A percentile compares a stretch with the other conserved stretches of the same genome.
These are phyloP conservation scores for Lagria hirta DNA, from an alignment of 2,888 invertebrate genomes.

Conservation along the genomic window DNA sequence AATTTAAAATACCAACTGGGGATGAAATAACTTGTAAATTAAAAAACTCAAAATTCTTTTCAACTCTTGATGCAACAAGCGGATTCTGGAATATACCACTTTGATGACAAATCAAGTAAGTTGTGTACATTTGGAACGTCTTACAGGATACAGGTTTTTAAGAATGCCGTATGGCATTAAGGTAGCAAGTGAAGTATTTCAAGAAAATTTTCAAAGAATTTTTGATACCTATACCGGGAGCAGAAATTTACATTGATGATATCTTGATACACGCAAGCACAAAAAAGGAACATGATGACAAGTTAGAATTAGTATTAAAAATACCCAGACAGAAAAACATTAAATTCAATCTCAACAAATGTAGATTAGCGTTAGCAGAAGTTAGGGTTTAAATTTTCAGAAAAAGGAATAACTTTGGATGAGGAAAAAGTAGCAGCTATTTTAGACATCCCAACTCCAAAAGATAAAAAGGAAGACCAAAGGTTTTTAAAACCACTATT, in stretches of 20 bases:
- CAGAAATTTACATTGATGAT: too few species aligned
- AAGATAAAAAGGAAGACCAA: slow-evolving; percentile 34
- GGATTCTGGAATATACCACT: slow-evolving; percentile 25
- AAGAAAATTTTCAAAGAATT: slow-evolving; percentile 13
- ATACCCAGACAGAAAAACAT: slow-evolving; percentile 25
- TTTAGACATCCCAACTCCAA: slow-evolving; percentile 29
- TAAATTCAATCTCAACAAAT: slow-evolving; percentile 35
- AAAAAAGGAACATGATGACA: slow-evolving; percentile 25
- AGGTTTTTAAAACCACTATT: slow-evolving; percentile 32
- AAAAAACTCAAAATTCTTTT: slow-evolving; percentile 25
- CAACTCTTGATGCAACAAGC: slow-evolving; percentile 22
- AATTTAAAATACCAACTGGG: slow-evolving; percentile 22
- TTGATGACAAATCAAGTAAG: slow-evolving; percentile 27
- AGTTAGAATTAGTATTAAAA: slow-evolving; percentile 28
- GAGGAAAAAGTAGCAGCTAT: slow-evolving; percentile 32
- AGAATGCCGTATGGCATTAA: slow-evolving; percentile 21
- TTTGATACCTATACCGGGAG: slow-evolving; percentile 18
- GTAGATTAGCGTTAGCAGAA: slow-evolving; percentile 27
- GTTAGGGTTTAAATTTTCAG: slow-evolving; percentile 31
- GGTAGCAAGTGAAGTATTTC: slow-evolving; percentile 18
- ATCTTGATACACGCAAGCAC: slow-evolving; percentile 25
- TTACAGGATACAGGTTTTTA: slow-evolving; percentile 24
- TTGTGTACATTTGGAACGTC: slow-evolving; percentile 29
- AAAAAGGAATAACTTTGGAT: slow-evolving; percentile 28
- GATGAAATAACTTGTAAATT: slow-evolving; percentile 28